These are phyloP conservation scores for Orcinus orca DNA, from an alignment of 2,113 vertebrate species.

Conservation along the genomic window DNA sequence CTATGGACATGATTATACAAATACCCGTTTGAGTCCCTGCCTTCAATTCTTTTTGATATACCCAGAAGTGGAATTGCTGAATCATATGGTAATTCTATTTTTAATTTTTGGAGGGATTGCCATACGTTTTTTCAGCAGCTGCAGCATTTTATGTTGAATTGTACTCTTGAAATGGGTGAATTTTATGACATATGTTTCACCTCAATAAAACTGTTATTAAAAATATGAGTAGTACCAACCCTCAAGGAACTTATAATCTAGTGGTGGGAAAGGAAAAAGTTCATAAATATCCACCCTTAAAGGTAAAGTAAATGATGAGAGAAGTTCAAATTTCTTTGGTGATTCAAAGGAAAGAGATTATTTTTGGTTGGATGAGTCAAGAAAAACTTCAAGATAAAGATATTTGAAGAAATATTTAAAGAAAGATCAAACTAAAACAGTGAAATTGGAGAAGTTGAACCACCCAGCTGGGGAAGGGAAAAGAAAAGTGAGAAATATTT, in stretches of 20 bases:
- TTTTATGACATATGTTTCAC: not conserved
- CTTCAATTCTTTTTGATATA: not conserved
- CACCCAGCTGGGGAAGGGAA: not conserved
- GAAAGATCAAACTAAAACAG: not conserved
- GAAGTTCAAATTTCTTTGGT: not conserved
- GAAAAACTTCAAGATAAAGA: not conserved
- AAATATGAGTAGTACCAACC: not conserved
- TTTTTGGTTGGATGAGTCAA: not conserved
- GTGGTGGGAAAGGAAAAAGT: not conserved
- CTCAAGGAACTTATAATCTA: not conserved
- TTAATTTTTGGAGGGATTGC: not conserved
- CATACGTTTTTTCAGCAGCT: not conserved
- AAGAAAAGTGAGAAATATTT: not conserved
- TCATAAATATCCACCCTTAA: not conserved
- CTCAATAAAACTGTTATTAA: not conserved
- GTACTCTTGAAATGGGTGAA: not conserved
- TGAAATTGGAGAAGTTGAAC: not conserved
- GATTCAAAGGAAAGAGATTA: not conserved
- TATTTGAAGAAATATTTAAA: not conserved
- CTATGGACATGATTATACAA: not conserved
- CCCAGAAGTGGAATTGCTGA: not conserved
- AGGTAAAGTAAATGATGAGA: not conserved
- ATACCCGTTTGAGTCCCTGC: not conserved
- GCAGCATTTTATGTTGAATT: not conserved
- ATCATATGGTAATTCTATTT: not conserved